Percentiles rank a stretch among this genome's conserved stretches.
Conservation (phyloP, 2,797 vertebrate species). For the Platalea minor region DNA sequence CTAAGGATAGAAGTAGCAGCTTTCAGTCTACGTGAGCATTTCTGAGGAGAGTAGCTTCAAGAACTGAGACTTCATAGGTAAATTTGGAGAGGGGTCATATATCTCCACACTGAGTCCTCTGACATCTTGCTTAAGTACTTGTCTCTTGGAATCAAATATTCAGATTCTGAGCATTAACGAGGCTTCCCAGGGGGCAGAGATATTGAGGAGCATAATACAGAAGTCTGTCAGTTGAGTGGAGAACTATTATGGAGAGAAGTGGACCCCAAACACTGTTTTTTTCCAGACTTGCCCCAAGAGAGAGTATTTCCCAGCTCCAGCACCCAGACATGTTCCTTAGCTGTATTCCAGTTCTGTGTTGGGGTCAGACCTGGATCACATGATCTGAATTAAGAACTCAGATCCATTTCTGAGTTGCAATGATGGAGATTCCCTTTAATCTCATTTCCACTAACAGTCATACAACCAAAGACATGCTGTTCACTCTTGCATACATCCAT, state of each 20-base stretch:
- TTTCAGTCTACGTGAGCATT: not conserved
- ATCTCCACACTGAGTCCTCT: not conserved
- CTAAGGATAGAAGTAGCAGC: not conserved
- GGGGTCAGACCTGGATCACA: not conserved
- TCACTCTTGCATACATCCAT: not conserved
- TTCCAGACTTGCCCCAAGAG: not conserved
- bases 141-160: not conserved
- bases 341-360: not conserved
- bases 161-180: not conserved
- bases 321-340: not conserved
- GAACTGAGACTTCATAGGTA: not conserved
- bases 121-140: not conserved
- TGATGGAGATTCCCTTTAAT: not conserved
- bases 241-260: not conserved
- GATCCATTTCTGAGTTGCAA: not conserved
- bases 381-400: fast-evolving
- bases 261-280: not conserved
- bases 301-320: not conserved
- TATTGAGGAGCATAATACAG: not conserved
- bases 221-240: not conserved
- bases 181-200: not conserved
- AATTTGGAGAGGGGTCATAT: not conserved
- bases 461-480: not conserved
- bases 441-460: not conserved
- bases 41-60: not conserved